phyloP scores from a whole-genome alignment of 2,797 vertebrate species.

The Rhynchotus rufescens region DNA sequence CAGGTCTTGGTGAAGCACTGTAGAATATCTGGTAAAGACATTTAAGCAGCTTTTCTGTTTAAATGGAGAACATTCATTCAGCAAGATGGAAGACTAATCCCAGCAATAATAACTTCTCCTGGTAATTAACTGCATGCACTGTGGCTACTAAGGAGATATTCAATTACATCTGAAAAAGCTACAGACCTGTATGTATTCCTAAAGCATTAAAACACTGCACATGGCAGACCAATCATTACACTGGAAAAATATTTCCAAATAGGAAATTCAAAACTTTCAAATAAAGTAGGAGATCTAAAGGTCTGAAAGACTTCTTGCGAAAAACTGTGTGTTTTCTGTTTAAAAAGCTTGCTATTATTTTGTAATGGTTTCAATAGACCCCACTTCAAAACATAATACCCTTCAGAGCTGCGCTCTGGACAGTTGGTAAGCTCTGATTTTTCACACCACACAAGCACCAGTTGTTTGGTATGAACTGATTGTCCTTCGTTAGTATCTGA shows the following conservation, averaged over 20 bases:
- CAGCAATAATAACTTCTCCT: background rate
- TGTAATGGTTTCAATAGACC: background rate
- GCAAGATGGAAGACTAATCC: background rate
- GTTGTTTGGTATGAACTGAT: background rate
- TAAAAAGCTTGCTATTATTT: constrained; percentile 21
- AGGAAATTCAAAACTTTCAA: constrained; percentile 4
- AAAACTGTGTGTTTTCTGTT: background rate
- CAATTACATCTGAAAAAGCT: background rate
- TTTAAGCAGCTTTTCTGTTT: background rate
- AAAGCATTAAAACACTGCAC: background rate
- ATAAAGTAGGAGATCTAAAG: background rate
- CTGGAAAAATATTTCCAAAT: background rate
- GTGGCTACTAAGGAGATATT: background rate
- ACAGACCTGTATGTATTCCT: background rate
- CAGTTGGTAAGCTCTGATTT: background rate
- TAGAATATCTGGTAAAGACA: background rate
- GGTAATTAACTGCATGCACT: background rate
- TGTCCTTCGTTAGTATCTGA: background rate
- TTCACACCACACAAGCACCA: background rate
- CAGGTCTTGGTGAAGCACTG: background rate
- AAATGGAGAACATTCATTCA: background rate
- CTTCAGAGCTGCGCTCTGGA: constrained; percentile 29
- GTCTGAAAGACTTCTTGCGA: background rate
- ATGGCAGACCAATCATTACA: background rate
- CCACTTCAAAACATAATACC: constrained; percentile 59